Base-by-base conservation (phyloP, 2,113 vertebrate genomes). In the Pristiophorus japonicus region DNA sequence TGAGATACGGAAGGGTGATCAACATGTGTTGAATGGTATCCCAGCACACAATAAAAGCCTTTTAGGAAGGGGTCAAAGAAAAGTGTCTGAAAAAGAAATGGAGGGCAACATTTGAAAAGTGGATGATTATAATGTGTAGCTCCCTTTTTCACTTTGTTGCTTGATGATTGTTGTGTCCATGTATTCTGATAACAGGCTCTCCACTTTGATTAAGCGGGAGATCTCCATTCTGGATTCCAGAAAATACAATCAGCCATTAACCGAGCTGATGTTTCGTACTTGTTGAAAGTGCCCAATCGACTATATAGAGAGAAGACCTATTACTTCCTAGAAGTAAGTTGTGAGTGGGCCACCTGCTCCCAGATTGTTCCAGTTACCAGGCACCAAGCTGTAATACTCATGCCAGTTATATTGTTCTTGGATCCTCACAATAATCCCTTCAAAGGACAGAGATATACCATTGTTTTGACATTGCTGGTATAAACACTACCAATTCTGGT, bases 301-400 rank as follows among this genome's bases (percentile, higher is more conserved):
- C 97, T 99, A 2, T 99, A 98, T 38, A 99, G 98, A 96, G 98
- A 99, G 96, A 97, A 98, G 62, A 98, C 97, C 0, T 98, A 97
- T 90, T 96, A 95, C 90, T 99, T 99, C 96, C 97, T 98, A 78
- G 95, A 97, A 0, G 99, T 99, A 96, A 95, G 97, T 94, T 3
- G 30, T 20, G 47, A 51, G 14, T 63, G 4, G 18, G 59, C 6
- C 30, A 59, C 87, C 84, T 22, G 6, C 59, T 63, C 59, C 62
- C 88, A 63, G 16, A 63, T 55, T 62, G 27, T 59, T 90, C 30
- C 51, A 90, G 51, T 18, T 10, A 2, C 14, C 22, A 12, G 45
- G 8, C 12, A 55, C 45, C 47, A 55, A 51, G 24, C 22, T 88
- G 11, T 20, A 45, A 38, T 1, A 78, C 34, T n/a, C 34, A 38